These are phyloP conservation scores for Rhinoptilus africanus DNA, from an alignment of 2,113 vertebrate species.

Conservation along the genomic window DNA sequence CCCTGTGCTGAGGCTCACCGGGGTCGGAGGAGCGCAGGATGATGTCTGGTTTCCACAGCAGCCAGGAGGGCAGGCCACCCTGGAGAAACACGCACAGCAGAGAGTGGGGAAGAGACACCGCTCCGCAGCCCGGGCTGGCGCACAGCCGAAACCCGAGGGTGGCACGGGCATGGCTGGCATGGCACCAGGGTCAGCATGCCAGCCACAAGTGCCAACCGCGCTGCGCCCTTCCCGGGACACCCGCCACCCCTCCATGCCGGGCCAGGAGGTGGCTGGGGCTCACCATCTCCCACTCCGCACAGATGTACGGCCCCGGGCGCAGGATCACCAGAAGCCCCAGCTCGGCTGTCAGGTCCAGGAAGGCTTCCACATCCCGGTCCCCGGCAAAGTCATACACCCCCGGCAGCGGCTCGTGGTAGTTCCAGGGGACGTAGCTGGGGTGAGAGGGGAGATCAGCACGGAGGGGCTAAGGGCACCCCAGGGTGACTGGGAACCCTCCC, in stretches of 20 bases:
- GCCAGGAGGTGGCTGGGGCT: background rate
- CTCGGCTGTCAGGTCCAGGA: conserved; percentile 85
- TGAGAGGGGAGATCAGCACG: background rate
- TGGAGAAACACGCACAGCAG: conserved; percentile 5
- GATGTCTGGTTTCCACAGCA: conserved; percentile 86
- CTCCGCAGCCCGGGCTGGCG: background rate
- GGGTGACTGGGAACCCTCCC: rapidly evolving
- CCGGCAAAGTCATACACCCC: conserved; percentile 86
- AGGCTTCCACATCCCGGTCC: conserved; percentile 84
- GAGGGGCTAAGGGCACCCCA: background rate
- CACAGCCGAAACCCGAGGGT: background rate
- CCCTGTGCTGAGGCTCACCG: conserved; percentile 63
- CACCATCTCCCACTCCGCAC: conserved; percentile 99
- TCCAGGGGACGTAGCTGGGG: conserved; percentile 93
- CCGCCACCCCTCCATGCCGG: rapidly evolving
- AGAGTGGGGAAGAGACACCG: background rate
- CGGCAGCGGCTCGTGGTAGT: conserved; percentile 86
- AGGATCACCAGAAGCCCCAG: conserved; percentile 91
- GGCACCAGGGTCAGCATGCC: rapidly evolving
- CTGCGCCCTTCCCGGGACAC: background rate
- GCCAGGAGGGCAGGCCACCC: conserved; percentile 96
- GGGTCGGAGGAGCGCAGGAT: conserved; percentile 85
- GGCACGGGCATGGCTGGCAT: rapidly evolving
- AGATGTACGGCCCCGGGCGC: conserved; percentile 96
- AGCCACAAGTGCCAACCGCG: background rate